These are phyloP conservation scores for mouse (Mus musculus) DNA, from an alignment of 2,113 vertebrate genomes.

Conservation along the genomic window DNA sequence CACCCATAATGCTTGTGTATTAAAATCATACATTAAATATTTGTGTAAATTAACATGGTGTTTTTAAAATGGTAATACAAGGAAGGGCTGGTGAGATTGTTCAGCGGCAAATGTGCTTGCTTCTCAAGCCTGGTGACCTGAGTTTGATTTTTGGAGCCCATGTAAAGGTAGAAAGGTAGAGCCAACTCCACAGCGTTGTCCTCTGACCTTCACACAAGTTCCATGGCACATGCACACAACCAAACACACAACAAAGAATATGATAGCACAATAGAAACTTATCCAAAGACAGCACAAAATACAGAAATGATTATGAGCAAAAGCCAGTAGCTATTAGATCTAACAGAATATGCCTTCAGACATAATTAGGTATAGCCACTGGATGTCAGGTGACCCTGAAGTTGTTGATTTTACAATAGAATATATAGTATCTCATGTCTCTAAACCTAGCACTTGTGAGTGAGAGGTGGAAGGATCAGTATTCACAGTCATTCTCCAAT, in stretches of 20 bases:
- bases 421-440: background rate
- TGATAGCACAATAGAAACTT: background rate
- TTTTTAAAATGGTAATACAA: background rate
- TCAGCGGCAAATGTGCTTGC: background rate
- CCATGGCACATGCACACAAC: background rate
- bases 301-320: background rate
- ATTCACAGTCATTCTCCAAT: background rate
- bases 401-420: background rate
- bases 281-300: background rate
- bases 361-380: background rate
- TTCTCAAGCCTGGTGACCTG: background rate
- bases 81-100: too few species aligned
- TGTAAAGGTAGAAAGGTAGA: background rate
- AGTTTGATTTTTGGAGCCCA: background rate
- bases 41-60: background rate
- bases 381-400: background rate
- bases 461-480: background rate
- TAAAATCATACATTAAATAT: background rate
- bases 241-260: background rate
- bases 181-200: background rate
- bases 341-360: background rate
- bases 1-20: background rate
- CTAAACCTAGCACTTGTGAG: background rate
- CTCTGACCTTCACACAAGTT: background rate
- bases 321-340: constrained; percentile 19